Percentiles rank a stretch among this genome's conserved stretches.
Evolutionary conservation across 2,888 invertebrate genomes (phyloP).

Genomic region (Xanthostigma xanthostigma): DNA sequence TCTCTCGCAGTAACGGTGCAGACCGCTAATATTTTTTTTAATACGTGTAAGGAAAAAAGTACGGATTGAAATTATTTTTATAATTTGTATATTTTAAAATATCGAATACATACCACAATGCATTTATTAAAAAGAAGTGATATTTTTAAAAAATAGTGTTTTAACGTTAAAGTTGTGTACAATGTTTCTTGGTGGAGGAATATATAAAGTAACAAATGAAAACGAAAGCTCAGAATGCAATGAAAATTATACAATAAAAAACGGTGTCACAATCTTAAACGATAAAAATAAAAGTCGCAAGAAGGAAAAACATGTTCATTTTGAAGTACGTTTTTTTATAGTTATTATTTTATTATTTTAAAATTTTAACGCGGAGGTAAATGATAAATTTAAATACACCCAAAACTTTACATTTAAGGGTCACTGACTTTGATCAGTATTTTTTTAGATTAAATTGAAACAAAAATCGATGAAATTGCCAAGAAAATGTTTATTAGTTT

Average conservation of each 20-base stretch:
- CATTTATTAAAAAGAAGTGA: background rate
- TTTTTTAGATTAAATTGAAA: too few relatives aligned
- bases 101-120: constrained; percentile 4
- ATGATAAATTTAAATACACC: too few relatives aligned
- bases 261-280: constrained; percentile 10
- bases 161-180: background rate
- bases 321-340: constrained; percentile 22
- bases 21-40: too few relatives aligned
- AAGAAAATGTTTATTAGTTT: too few relatives aligned
- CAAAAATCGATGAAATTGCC: too few relatives aligned
- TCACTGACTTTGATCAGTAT: too few relatives aligned
- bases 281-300: constrained; percentile 12
- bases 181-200: constrained; percentile 26
- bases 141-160: constrained; percentile 1
- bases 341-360: background rate
- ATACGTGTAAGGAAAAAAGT: too few relatives aligned
- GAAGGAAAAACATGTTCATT: constrained; percentile 24
- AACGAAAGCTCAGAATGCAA: constrained; percentile 6
- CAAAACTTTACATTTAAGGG: too few relatives aligned
- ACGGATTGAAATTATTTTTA: background rate
- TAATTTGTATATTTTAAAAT: constrained; percentile 8
- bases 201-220: constrained; percentile 18
- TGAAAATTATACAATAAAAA: constrained; percentile 9
- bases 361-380: too few relatives aligned
- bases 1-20: too few relatives aligned